A percentile compares a stretch with the other conserved stretches of the same genome.
phyloP scores from a whole-genome alignment of 2,797 vertebrate species.

The Arctocebus calabarensis region DNA sequence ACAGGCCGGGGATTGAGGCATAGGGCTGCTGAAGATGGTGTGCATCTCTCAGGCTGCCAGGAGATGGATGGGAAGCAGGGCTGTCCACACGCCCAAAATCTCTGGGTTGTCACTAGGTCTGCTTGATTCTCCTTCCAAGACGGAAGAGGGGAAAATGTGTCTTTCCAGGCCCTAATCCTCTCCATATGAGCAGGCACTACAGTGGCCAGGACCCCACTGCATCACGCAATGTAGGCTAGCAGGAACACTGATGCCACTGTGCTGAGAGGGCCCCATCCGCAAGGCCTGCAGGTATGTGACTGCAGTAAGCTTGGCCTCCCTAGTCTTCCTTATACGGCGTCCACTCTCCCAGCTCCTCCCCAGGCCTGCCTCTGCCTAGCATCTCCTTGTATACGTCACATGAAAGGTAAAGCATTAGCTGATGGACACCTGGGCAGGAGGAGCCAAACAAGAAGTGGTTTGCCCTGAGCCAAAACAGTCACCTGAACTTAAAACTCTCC shows the following conservation, averaged over 20 bases:
- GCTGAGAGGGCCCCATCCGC: background rate
- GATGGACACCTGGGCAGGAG: background rate
- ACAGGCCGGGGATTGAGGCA: background rate
- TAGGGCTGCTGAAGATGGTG: constrained; percentile 66
- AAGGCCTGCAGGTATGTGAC: background rate
- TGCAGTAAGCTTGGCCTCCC: background rate
- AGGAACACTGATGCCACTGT: background rate
- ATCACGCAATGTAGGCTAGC: background rate
- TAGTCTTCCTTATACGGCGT: background rate
- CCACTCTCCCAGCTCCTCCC: background rate
- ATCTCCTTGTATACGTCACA: background rate
- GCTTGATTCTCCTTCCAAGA: constrained; percentile 84
- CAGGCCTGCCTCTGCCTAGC: background rate
- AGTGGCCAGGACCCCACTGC: background rate
- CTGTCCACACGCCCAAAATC: constrained; percentile 76
- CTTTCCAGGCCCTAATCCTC: constrained; percentile 79
- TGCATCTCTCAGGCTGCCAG: constrained; percentile 57
- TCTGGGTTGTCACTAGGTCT: constrained; percentile 79
- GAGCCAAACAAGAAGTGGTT: background rate
- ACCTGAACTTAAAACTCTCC: background rate
- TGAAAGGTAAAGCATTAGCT: constrained; percentile 38
- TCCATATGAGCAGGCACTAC: constrained; percentile 80
- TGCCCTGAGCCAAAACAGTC: background rate
- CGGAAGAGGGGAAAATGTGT: constrained; percentile 66
- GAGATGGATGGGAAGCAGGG: constrained; percentile 56